A percentile compares a stretch with the other conserved stretches of the same genome.
Conservation (phyloP, 1,140 invertebrate species). For the Riptortus pedestris region DNA sequence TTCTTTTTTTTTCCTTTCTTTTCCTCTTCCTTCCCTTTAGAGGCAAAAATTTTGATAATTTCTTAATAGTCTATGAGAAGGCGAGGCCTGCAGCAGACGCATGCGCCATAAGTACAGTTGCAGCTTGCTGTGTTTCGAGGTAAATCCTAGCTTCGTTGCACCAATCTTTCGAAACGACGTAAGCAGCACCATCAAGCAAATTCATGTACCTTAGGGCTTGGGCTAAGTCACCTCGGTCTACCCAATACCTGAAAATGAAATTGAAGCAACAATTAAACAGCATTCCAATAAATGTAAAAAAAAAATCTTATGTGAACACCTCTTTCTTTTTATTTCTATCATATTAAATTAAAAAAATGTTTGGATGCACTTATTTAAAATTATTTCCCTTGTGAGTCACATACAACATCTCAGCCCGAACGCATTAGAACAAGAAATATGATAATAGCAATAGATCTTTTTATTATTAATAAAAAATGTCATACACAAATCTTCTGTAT, state of each 20-base stretch:
- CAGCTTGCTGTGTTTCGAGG: slow-evolving; percentile 83
- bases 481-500: too few species aligned
- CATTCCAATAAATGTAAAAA: neutral
- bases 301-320: too few species aligned
- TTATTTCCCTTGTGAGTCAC: too few species aligned
- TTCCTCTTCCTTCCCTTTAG: neutral
- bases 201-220: slow-evolving; percentile 83
- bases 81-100: slow-evolving; percentile 54
- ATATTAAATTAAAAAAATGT: too few species aligned
- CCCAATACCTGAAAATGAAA: slow-evolving; percentile 53
- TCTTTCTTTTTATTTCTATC: too few species aligned
- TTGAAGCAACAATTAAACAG: neutral
- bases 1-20: neutral
- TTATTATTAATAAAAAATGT: too few species aligned
- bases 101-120: slow-evolving; percentile 73
- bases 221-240: slow-evolving; percentile 74
- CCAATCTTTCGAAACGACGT: slow-evolving; percentile 75
- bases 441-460: too few species aligned
- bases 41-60: neutral
- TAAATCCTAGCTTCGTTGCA: slow-evolving; percentile 69
- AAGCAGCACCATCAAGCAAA: slow-evolving; percentile 71
- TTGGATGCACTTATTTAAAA: too few species aligned
- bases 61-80: slow-evolving; percentile 4
- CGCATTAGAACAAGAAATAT: too few species aligned
- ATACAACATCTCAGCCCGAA: too few species aligned